Evolutionary conservation across 2,113 vertebrate species (phyloP), one percentile per base, ranked within the genome.

Genomic region (Labeo rohita): DNA sequence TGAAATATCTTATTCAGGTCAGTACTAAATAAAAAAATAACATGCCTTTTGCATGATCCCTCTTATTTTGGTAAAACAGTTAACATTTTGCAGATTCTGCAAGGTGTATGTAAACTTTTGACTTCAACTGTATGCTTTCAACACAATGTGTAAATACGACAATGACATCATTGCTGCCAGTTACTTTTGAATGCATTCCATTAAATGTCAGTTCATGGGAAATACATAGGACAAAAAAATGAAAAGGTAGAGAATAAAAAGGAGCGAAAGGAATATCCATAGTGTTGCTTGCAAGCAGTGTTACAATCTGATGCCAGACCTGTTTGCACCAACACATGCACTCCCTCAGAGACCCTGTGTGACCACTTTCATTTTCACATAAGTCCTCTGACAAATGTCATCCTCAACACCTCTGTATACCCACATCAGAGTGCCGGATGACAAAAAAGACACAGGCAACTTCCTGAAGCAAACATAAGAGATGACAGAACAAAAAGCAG

Each of bases 321-420:
- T 45, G 39, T 47, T 80, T 65, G 36, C 56, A 28, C 78, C 0
- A 13, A 80, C 59, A 80, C 39, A 45, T 49, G 39, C 39, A 65
- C 39, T 80, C 15, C 77, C 54, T 8, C 11, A 0, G 59, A 50
- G 75, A 85, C 34, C 34, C 28, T 13, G 63, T 59, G 75, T 45
- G 50, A 72, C 9, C 49, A 8, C 52, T 86, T 56, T 68, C 65
- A 86, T 86, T 86, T 80, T 80, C 36, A 49, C 66, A 78, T 34
- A 54, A 47, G 15, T 80, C 84, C 66, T 39, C 52, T 39, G 52
- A 73, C 66, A 61, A 80, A 73, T 72, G 39, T 80, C 76, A 85
- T 45, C 76, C 76, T 50, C 49, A 78, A 85, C 84, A 85, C 77
- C 66, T 80, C 77, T 45, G 50, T 72, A 80, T 45, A 47, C 66